A percentile compares a stretch with the other conserved stretches of the same genome.
These are phyloP conservation scores for Lypha dubia DNA, from an alignment of 2,888 invertebrate species.

Conservation along the genomic window DNA sequence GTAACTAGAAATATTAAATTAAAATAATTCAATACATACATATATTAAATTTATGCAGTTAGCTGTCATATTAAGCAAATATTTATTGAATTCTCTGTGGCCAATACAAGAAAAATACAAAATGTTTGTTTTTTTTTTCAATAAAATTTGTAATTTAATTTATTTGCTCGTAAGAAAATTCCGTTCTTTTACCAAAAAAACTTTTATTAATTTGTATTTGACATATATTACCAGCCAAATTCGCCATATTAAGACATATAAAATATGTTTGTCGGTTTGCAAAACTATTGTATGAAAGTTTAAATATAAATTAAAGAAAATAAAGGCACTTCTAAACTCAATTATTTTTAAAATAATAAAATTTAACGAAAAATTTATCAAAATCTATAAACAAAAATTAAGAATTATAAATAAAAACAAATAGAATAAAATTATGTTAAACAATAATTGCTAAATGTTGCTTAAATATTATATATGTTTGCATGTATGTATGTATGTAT, in stretches of 20 bases:
- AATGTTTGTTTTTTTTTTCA: background rate
- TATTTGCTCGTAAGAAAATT: background rate
- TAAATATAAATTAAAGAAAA: background rate
- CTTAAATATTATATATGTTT: slow-evolving; percentile 51
- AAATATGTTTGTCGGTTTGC: background rate
- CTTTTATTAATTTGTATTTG: too few relatives aligned
- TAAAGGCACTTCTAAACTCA: slow-evolving; percentile 36
- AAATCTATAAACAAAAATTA: too few relatives aligned
- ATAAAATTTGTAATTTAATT: background rate
- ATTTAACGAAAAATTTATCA: slow-evolving; percentile 9
- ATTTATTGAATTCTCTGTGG: background rate
- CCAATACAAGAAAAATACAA: background rate
- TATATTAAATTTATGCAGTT: background rate
- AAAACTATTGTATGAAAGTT: background rate
- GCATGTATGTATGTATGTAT: slow-evolving; percentile 47
- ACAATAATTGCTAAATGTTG: slow-evolving; percentile 46
- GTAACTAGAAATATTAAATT: slow-evolving; percentile 1
- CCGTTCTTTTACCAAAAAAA: too few relatives aligned
- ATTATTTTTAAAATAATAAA: slow-evolving; percentile 46
- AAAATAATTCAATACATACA: too few relatives aligned
- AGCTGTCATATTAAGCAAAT: background rate
- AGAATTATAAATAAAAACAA: slow-evolving; percentile 16
- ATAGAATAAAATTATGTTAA: slow-evolving; percentile 41
- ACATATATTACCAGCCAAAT: too few relatives aligned
- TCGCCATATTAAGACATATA: background rate